Evolutionary conservation across 2,888 invertebrate genomes (phyloP), one percentile per base, ranked within the genome.

Genomic region (Caenorhabditis sp.): DNA sequence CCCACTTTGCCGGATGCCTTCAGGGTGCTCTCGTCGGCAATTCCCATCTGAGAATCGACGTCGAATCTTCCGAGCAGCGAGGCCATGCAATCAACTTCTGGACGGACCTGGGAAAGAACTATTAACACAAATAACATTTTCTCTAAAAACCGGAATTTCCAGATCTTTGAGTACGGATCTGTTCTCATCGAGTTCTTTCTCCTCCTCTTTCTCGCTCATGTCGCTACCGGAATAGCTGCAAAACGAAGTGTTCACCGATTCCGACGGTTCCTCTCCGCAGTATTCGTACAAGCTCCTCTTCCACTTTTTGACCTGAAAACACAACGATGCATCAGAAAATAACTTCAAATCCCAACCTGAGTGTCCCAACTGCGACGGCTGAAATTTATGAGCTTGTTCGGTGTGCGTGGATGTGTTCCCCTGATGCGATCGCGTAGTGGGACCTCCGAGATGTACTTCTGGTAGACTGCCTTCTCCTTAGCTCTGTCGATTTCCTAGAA

Each of bases 311-410:
- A 88, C 69, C 85, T 87, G 56, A 13, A 86, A 62, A 50, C 15
- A 28, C 15, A 22, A 40, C 18, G n/a, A 3, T 65, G n/a, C 18
- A 20, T 15, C 20, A 5, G n/a, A 18, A 47, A 18, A 0, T 2
- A 2, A 40, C 13, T 40, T 13, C 26, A n/a, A 15, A 26, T 2
- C 35, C 60, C 20, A 9, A 90, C 87, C 82, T 97, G 94, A 32
- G 95, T 95, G 92, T 98, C 98, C 95, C 97, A 98, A 13, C 96
- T 96, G 85, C 98, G 94, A 51, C 98, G 94, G 88, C 97, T 97
- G 92, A 96, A 96, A 92, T 96, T 96, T 28, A 94, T 92, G 90
- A 94, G 94, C 92, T 96, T 97, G 88, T 96, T 95, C 3, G 98
- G 98, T 1, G 98, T 98, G 89, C 94, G 94, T 1, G 97, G 98